These are phyloP conservation scores for Anguilla obscura DNA, from an alignment of 2,797 vertebrate species.

Conservation along the genomic window DNA sequence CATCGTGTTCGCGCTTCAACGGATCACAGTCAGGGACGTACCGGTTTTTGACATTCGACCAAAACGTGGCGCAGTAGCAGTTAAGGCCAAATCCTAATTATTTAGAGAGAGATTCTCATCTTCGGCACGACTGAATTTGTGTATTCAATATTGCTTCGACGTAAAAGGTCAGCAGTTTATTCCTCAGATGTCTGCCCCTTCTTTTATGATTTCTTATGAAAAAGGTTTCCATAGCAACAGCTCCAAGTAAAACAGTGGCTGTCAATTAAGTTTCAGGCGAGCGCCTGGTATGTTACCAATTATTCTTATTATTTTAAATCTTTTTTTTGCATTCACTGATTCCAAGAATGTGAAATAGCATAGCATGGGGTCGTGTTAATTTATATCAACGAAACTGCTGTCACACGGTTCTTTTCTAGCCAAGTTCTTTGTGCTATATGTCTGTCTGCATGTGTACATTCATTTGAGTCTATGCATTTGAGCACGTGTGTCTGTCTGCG, in stretches of 20 bases:
- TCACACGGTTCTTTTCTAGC: background rate
- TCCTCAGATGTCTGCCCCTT: constrained; percentile 11
- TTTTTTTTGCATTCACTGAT: background rate
- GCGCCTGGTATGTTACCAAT: constrained; percentile 22
- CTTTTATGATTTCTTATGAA: background rate
- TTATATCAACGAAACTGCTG: background rate
- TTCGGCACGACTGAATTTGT: constrained; percentile 1
- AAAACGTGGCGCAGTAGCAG: background rate
- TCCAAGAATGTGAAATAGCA: background rate
- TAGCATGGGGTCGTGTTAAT: background rate
- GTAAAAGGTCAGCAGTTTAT: constrained; percentile 31
- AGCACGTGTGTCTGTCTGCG: too few relatives aligned
- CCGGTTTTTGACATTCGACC: background rate
- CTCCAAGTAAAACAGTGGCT: background rate
- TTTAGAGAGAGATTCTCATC: background rate
- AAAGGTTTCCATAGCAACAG: constrained; percentile 38
- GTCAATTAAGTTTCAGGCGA: constrained; percentile 12
- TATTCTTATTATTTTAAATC: background rate
- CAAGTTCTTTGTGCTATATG: background rate
- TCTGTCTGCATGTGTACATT: background rate
- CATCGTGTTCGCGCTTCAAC: background rate
- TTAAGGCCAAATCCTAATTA: background rate
- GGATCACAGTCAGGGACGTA: background rate
- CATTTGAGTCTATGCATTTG: background rate
- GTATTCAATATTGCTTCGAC: constrained; percentile 17